Conservation (phyloP, 2,797 vertebrate genomes). For the Lepilemur ruficaudatus region DNA sequence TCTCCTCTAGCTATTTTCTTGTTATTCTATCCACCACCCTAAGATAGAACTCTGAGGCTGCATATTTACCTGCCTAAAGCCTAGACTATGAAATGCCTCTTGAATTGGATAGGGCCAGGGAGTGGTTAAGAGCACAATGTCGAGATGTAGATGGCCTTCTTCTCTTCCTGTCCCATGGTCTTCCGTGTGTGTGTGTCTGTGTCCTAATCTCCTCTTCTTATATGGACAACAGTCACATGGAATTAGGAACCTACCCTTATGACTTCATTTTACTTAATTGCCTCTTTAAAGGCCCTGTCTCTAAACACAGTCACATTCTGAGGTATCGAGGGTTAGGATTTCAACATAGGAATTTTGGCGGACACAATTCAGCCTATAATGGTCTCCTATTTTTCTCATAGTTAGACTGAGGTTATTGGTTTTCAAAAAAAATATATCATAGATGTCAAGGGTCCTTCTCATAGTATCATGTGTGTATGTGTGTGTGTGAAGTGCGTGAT, state of each 20-base stretch:
- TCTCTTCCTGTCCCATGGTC: not conserved
- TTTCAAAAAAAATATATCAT: not conserved
- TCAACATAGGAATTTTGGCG: not conserved
- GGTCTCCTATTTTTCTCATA: not conserved
- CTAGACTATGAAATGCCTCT: not conserved
- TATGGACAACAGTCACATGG: not conserved
- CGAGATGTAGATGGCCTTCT: not conserved
- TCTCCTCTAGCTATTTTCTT: not conserved
- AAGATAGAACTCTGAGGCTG: not conserved
- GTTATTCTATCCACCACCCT: not conserved
- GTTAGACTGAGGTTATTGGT: not conserved
- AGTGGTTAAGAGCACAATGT: not conserved
- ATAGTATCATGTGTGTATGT: not conserved
- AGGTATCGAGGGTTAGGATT: not conserved
- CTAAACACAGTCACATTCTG: not conserved
- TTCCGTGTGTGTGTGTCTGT: not conserved
- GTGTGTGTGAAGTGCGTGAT: not conserved
- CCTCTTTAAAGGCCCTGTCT: not conserved
- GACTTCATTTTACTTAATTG: not conserved
- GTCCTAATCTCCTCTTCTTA: not conserved
- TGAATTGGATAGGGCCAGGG: not conserved
- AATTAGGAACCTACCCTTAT: not conserved
- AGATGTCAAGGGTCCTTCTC: not conserved
- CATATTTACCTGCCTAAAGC: not conserved
- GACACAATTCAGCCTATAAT: not conserved